Percentiles rank a stretch among this genome's conserved stretches.
Conservation (phyloP, 2,888 invertebrate species). For the Vesta saturnalis region DNA sequence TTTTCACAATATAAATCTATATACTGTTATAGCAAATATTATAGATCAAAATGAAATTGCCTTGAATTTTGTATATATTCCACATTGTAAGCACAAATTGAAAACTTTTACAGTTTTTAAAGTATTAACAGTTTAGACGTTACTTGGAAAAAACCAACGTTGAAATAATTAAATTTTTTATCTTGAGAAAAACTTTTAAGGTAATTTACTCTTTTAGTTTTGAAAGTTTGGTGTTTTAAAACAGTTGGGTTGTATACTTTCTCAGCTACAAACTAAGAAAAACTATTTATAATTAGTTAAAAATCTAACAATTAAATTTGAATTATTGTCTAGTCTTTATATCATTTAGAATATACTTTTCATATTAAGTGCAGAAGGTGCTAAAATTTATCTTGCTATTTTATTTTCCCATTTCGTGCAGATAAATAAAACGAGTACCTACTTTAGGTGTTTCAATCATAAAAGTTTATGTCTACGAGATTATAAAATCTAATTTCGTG, state of each 20-base stretch:
- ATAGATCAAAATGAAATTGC: not conserved
- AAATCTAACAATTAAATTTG: no score
- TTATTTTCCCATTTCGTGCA: slow-evolving; percentile 12
- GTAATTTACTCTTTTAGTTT: slow-evolving; percentile 26
- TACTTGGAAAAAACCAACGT: not conserved
- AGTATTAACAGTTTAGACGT: not conserved
- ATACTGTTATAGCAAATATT: no score
- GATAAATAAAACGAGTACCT: slow-evolving; percentile 21
- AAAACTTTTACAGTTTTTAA: not conserved
- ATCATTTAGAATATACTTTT: not conserved
- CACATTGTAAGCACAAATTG: not conserved
- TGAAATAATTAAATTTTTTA: slow-evolving; percentile 24
- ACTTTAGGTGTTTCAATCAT: slow-evolving; percentile 10
- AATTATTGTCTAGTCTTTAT: no score
- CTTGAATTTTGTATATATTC: not conserved
- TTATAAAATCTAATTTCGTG: slow-evolving; percentile 19
- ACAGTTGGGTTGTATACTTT: not conserved
- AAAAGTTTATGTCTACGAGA: slow-evolving; percentile 18
- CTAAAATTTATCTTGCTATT: slow-evolving; percentile 16
- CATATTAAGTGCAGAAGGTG: not conserved
- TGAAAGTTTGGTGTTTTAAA: not conserved
- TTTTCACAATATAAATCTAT: not conserved
- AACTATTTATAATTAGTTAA: no score
- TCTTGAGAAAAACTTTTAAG: slow-evolving; percentile 1
- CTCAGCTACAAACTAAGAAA: not conserved